A percentile compares a stretch with the other conserved stretches of the same genome.
Evolutionary conservation across 2,797 vertebrate species (phyloP).

Genomic region (Leptodactylus fallax): DNA sequence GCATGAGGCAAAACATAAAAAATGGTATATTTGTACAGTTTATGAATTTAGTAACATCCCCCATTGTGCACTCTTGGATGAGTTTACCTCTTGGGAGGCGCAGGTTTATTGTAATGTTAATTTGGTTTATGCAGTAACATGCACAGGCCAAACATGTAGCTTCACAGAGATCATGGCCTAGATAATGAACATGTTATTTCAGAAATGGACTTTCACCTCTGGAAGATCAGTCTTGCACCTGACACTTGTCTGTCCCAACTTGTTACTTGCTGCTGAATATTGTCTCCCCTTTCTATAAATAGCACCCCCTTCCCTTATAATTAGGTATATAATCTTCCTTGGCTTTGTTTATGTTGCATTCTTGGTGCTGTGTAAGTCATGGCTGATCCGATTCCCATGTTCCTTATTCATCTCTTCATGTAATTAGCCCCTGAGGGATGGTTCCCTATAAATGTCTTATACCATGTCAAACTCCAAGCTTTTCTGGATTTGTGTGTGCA

Average conservation of each 20-base stretch:
- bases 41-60: too few species aligned
- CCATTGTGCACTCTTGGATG: too few species aligned
- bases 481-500: slow-evolving; percentile 4
- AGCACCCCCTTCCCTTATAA: neutral
- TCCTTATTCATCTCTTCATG: slow-evolving; percentile 4
- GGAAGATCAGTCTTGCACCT: neutral
- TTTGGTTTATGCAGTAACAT: too few species aligned
- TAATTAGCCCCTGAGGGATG: slow-evolving; percentile 39
- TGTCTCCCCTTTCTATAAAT: neutral
- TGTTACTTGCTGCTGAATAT: neutral
- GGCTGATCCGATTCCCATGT: neutral
- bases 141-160: too few species aligned
- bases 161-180: too few species aligned
- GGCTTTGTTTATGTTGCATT: slow-evolving; percentile 18
- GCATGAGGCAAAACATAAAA: too few species aligned
- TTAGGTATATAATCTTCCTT: neutral
- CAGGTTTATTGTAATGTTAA: too few species aligned
- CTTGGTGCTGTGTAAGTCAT: neutral
- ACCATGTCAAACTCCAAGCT: neutral
- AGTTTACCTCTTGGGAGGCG: too few species aligned
- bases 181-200: too few species aligned
- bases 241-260: neutral
- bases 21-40: too few species aligned
- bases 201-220: neutral
- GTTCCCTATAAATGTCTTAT: slow-evolving; percentile 7